Percentiles rank a stretch among this genome's conserved stretches.
Conservation (phyloP, 2,888 invertebrate genomes). For the Cryptocheilus praepositus region DNA sequence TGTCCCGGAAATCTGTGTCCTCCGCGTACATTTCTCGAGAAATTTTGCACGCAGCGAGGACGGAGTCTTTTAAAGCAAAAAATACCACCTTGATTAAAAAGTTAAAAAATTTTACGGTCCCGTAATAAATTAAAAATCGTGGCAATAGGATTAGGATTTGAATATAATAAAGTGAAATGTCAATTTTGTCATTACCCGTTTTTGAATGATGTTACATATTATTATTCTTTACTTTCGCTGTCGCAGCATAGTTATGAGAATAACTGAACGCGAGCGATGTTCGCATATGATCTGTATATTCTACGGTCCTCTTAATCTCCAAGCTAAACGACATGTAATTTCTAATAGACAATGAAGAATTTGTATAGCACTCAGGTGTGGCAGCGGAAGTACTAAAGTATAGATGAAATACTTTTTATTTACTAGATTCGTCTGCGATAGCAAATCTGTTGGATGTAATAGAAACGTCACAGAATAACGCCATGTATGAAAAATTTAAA, state of each 20-base stretch:
- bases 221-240: conserved; percentile 28
- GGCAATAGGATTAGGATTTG: too few relatives aligned
- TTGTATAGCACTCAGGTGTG: conserved; percentile 3
- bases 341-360: not conserved
- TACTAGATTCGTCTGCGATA: conserved; percentile 68
- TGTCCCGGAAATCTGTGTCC: too few relatives aligned
- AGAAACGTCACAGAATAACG: conserved; percentile 71
- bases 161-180: too few relatives aligned
- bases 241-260: conserved; percentile 16
- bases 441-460: conserved; percentile 75
- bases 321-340: not conserved
- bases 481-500: conserved; percentile 81
- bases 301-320: not conserved
- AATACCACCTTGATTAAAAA: too few relatives aligned
- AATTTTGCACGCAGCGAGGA: too few relatives aligned
- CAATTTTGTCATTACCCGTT: too few relatives aligned
- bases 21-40: too few relatives aligned
- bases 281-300: not conserved
- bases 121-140: too few relatives aligned
- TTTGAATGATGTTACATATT: too few relatives aligned
- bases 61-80: too few relatives aligned
- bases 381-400: conserved; percentile 35
- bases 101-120: too few relatives aligned
- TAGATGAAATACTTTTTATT: conserved; percentile 18
- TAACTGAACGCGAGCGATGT: not conserved